Evolutionary conservation across 1,140 invertebrate species (phyloP), one percentile per base, ranked within the genome.

Genomic region (Tetragonula clypearis): DNA sequence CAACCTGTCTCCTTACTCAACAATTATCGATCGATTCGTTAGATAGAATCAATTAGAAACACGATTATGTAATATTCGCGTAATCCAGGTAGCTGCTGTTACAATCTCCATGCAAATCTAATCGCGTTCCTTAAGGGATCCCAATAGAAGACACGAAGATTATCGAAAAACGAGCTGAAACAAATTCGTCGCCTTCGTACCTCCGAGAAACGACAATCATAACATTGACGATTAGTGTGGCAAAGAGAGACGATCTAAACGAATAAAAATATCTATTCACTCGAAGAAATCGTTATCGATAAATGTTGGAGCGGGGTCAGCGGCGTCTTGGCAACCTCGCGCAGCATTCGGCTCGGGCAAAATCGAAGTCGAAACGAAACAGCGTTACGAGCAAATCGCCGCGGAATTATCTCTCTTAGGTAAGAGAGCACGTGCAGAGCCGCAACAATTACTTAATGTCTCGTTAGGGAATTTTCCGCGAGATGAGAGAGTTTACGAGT

Each of bases 401-500:
- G 1, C 53, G n/a, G 73, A 76, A 60, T 76, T 76, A 76, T 76
- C 74, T 60, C 14, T 60, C 26, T 12, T 17, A 23, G 55, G 41
- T 21, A 60, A 60, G 56, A 35, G 56, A 35, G 9, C 75, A 69
- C 76, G 75, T 60, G 53, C 56, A 56, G 41, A 41, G 41, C 41
- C 41, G 14, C 58, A 56, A 11, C 11, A 72, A 62, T 30, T 78
- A 26, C 58, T 71, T 17, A 15, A 9, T 53, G 72, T 26, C 62
- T 55, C 55, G 78, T 55, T 71, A 58, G 87, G 90, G 91, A 88
- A 90, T 87, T 91, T 91, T 91, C 90, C 88, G 83, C 76, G 65
- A 86, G 76, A 49, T n/a, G n/a, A 77, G 68, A 56, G 80, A 82
- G 86, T 90, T 77, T 89, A 79, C 79, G 83, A 62, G 65, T 75